Base-by-base conservation (phyloP, 2,113 vertebrate genomes). In the Centropus unirufus region DNA sequence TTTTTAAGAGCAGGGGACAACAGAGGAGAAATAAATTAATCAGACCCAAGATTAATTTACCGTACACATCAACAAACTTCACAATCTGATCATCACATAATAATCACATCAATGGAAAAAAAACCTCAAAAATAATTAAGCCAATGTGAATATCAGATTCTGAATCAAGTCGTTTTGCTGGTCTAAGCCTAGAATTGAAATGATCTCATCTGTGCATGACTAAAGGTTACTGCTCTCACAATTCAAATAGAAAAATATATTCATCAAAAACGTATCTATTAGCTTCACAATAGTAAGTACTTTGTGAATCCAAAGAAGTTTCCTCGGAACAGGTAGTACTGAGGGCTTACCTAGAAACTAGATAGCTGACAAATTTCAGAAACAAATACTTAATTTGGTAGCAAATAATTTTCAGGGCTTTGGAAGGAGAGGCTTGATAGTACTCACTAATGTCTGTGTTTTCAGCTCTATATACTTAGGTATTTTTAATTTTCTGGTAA, bases 401-500 rank as follows among this genome's bases (percentile, higher is more conserved):
- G 92, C 86, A 93, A 96, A 94, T 14, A 82, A 91, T 75, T 89
- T 82, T 52, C 68, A 2, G 3, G 24, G 87, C 69, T 89, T 61
- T 89, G 75, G 61, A 89, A 82, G 66, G 30, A 84, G 44, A 89
- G 83, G 47, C 39, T 92, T 83, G 52, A 24, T 51, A 93, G 61
- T 87, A 73, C 58, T 92, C 49, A 68, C 44, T 84, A 81, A 90
- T 58, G 12, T 42, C 54, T 40, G 8, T 27, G 47, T 67, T 63
- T 87, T 79, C n/a, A 66, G 34, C 46, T 57, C 61, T 47, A 42
- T 68, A 64, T 14, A 84, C 54, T 87, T 91, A 5, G 11, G 86
- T 61, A 74, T 91, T 96, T 94, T 96, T 96, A 95, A 96, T 95
- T 89, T 94, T 93, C 88, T 90, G 54, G 16, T 94, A 92, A 83